Evolutionary conservation across 2,797 vertebrate genomes (phyloP).

Genomic region (Alcedo atthis): DNA sequence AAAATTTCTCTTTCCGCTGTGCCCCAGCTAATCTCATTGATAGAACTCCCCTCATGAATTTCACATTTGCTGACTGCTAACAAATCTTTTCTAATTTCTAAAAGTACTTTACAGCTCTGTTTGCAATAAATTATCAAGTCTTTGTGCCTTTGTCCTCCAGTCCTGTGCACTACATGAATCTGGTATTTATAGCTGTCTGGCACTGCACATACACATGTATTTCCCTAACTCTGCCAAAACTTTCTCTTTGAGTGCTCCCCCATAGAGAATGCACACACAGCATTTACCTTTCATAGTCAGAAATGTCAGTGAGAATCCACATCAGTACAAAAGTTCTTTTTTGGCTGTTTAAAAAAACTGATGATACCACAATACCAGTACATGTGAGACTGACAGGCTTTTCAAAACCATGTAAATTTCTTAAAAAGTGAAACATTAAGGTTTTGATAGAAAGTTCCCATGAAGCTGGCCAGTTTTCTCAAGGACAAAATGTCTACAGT

Average conservation of each 20-base stretch:
- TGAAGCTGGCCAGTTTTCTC: not conserved
- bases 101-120: not conserved
- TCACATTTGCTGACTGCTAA: slow-evolving; percentile 29
- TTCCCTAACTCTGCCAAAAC: not conserved
- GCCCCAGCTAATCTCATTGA: not conserved
- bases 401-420: not conserved
- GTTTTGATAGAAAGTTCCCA: not conserved
- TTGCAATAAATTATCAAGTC: slow-evolving; percentile 17
- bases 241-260: not conserved
- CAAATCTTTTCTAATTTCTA: slow-evolving; percentile 42
- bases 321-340: not conserved
- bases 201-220: not conserved
- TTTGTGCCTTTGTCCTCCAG: slow-evolving; percentile 19
- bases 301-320: not conserved
- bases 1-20: slow-evolving; percentile 1
- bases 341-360: not conserved
- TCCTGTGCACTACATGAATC: not conserved
- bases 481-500: not conserved
- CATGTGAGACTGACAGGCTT: not conserved
- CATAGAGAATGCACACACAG: not conserved
- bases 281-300: slow-evolving; percentile 34
- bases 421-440: not conserved
- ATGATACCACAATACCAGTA: not conserved
- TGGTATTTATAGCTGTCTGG: slow-evolving; percentile 37
- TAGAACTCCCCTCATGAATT: slow-evolving; percentile 39